These are phyloP conservation scores for Hyppa rectilinea DNA, from an alignment of 2,888 invertebrate species.

Conservation along the genomic window DNA sequence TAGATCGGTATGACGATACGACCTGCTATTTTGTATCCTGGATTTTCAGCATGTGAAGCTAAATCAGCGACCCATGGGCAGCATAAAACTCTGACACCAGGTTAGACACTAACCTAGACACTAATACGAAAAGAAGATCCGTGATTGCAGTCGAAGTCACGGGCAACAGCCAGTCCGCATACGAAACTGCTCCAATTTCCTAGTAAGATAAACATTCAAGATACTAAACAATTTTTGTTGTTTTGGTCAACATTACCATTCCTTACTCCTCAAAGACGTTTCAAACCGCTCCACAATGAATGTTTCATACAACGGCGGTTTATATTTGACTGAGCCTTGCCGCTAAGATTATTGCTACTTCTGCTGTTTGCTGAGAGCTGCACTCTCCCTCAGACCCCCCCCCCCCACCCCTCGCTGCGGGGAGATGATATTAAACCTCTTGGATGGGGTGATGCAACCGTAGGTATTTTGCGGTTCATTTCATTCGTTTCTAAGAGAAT, in stretches of 20 bases:
- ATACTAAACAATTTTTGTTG: not conserved
- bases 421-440: slow-evolving; percentile 36
- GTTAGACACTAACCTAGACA: too few relatives aligned
- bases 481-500: slow-evolving; percentile 12
- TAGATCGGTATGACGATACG: too few relatives aligned
- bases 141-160: not conserved
- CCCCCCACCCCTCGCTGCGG: not conserved
- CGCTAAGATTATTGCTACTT: slow-evolving; percentile 58
- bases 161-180: not conserved
- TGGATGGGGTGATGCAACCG: slow-evolving; percentile 1
- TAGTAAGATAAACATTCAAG: not conserved
- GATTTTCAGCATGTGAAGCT: too few relatives aligned
- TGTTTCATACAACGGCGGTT: slow-evolving; percentile 39
- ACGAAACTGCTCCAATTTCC: not conserved
- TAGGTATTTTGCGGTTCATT: not conserved
- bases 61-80: too few relatives aligned
- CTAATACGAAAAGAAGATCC: too few relatives aligned
- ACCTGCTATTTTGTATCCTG: not conserved
- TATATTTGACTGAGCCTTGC: slow-evolving; percentile 38
- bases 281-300: slow-evolving; percentile 28
- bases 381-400: slow-evolving; percentile 8
- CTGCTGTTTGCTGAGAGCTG: slow-evolving; percentile 34
- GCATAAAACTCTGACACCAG: too few relatives aligned
- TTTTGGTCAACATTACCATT: slow-evolving; percentile 6
- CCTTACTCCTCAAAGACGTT: not conserved